phyloP scores from a whole-genome alignment of 2,888 invertebrate species.

The Lamellibrachia satsuma region DNA sequence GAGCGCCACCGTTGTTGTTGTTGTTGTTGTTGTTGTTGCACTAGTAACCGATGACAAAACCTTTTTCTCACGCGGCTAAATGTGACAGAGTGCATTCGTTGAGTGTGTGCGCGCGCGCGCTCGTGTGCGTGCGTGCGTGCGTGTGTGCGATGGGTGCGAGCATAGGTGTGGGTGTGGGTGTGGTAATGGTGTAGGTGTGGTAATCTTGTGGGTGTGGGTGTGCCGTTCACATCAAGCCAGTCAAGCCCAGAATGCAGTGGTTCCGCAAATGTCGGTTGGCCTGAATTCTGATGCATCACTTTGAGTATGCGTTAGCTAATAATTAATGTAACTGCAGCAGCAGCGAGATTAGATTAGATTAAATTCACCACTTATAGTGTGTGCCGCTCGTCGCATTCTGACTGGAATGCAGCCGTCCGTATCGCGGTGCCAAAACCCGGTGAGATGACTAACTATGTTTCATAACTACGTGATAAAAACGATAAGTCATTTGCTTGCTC shows the following conservation, averaged over 20 bases:
- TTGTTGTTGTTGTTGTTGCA: background rate
- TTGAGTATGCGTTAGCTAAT: background rate
- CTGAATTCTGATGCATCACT: background rate
- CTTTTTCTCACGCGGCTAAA: background rate
- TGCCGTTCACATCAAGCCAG: background rate
- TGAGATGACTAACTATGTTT: background rate
- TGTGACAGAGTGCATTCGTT: background rate
- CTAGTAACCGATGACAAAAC: background rate
- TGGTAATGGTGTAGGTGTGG: background rate
- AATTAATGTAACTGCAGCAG: conserved; percentile 10
- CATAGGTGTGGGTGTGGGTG: background rate
- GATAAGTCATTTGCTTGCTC: background rate
- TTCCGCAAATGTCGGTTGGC: background rate
- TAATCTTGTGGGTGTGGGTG: background rate
- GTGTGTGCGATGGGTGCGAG: background rate
- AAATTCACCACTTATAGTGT: background rate
- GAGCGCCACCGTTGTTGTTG: background rate
- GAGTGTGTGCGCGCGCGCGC: background rate
- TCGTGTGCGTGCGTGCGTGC: background rate
- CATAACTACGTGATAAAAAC: background rate
- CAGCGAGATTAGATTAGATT: background rate
- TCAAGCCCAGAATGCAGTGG: background rate
- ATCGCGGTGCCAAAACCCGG: background rate
- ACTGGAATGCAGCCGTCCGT: background rate
- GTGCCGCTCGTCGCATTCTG: background rate